Percentiles rank a stretch among this genome's conserved stretches.
These are phyloP conservation scores for Cherax destructor DNA, from an alignment of 1,140 invertebrate genomes.

Conservation along the genomic window DNA sequence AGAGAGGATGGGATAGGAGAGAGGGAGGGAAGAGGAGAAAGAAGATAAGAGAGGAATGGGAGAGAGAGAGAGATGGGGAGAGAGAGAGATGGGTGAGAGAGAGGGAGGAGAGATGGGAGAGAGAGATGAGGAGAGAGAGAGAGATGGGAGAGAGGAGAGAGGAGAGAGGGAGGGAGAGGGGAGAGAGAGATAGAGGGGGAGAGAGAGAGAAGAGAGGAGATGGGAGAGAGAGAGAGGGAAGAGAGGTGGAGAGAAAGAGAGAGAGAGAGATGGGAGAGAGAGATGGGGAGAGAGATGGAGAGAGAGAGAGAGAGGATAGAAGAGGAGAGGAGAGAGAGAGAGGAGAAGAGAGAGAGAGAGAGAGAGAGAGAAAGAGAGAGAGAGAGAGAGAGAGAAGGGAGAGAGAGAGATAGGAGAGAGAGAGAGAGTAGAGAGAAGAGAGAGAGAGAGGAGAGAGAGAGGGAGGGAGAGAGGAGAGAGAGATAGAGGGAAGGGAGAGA, in stretches of 20 bases:
- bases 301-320: too few relatives aligned
- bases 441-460: not conserved
- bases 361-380: not conserved
- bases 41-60: too few relatives aligned
- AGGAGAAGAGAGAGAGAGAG: not conserved
- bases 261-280: not conserved
- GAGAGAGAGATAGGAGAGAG: too few relatives aligned
- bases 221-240: not conserved
- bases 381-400: not conserved
- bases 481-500: too few relatives aligned
- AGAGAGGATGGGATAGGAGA: not conserved
- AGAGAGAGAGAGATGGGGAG: too few relatives aligned
- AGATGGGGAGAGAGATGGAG: too few relatives aligned
- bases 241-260: not conserved
- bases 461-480: too few relatives aligned
- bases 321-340: not conserved
- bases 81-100: not conserved
- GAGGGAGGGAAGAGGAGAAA: too few relatives aligned
- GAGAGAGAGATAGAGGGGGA: too few relatives aligned
- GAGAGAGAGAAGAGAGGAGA: not conserved
- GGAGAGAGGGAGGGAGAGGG: not conserved
- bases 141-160: not conserved
- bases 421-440: too few relatives aligned
- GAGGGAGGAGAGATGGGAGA: not conserved
- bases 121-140: not conserved